Evolutionary conservation across 2,888 invertebrate species (phyloP).

Genomic region (Nephrotoma appendiculata): DNA sequence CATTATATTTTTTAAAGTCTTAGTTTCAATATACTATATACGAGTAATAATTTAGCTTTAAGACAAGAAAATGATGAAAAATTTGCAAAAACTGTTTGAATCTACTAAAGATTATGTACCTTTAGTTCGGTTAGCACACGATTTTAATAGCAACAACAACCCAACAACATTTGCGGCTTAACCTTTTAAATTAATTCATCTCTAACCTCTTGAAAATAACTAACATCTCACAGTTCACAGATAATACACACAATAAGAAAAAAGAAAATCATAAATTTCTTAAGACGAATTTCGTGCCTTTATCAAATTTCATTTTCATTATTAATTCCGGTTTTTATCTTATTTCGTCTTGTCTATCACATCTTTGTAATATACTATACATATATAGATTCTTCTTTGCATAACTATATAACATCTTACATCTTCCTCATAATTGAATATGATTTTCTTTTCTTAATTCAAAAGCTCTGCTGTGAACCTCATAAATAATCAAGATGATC

Average conservation of each 20-base stretch:
- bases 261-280: background rate
- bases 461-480: background rate
- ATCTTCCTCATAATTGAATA: background rate
- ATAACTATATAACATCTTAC: background rate
- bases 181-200: background rate
- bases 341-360: background rate
- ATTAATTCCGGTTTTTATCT: background rate
- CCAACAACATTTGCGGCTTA: background rate
- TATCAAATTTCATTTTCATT: background rate
- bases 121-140: too few relatives aligned
- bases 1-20: too few relatives aligned
- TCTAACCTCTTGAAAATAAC: background rate
- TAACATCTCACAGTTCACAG: background rate
- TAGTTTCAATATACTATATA: too few relatives aligned
- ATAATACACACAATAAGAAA: background rate
- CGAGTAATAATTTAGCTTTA: too few relatives aligned
- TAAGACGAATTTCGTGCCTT: background rate
- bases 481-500: background rate
- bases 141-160: background rate
- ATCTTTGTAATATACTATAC: background rate
- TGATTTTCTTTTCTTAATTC: background rate
- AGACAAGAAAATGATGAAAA: too few relatives aligned
- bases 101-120: too few relatives aligned
- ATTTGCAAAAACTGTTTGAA: too few relatives aligned
- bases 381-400: background rate